Conservation (phyloP, 2,797 vertebrate genomes). For the Varecia variegata region DNA sequence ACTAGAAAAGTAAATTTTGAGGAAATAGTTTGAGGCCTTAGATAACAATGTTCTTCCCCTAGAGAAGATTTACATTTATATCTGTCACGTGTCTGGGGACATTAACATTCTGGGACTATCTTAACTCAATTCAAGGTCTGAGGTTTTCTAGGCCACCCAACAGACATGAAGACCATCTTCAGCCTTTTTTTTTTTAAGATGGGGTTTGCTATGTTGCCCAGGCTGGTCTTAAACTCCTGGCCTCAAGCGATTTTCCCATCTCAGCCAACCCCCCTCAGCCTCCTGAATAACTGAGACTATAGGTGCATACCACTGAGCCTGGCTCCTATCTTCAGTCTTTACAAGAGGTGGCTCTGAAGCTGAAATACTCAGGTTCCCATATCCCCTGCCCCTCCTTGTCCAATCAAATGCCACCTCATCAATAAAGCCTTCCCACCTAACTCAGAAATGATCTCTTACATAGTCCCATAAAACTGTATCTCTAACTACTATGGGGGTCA, state of each 20-base stretch:
- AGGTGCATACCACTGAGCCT: background rate
- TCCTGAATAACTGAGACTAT: background rate
- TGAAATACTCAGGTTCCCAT: background rate
- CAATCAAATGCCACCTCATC: constrained; percentile 9
- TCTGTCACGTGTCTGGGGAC: background rate
- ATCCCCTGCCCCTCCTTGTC: background rate
- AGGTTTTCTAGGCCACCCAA: background rate
- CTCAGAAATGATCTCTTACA: background rate
- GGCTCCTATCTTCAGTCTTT: background rate
- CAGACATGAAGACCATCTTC: background rate
- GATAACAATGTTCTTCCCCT: background rate
- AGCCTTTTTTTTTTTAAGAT: background rate
- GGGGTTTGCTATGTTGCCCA: background rate
- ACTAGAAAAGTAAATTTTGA: constrained; percentile 36
- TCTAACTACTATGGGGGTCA: background rate
- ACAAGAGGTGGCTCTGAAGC: background rate
- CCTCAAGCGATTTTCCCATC: background rate
- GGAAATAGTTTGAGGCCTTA: background rate
- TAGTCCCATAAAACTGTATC: background rate
- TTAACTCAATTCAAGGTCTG: background rate
- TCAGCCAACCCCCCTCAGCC: no score
- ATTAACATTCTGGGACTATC: background rate
- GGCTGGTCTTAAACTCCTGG: background rate
- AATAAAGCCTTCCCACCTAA: background rate
- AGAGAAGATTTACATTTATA: background rate